A percentile compares a stretch with the other conserved stretches of the same genome.
These are phyloP conservation scores for Acronicta alni DNA, from an alignment of 2,888 invertebrate species.

Conservation along the genomic window DNA sequence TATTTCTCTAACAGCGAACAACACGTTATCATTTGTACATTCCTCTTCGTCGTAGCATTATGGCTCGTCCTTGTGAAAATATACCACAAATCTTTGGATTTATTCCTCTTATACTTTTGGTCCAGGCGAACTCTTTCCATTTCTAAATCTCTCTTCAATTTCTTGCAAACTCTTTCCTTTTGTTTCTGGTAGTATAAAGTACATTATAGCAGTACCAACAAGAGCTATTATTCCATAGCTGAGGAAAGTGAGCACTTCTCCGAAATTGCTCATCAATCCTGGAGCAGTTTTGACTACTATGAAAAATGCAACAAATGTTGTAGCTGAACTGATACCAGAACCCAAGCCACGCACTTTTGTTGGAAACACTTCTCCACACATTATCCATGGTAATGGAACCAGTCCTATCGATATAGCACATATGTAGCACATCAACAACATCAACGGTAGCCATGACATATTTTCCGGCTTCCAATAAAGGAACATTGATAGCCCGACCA, in stretches of 20 bases:
- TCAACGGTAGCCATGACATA: conserved; percentile 85
- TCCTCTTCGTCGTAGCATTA: conserved; percentile 8
- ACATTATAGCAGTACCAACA: conserved; percentile 89
- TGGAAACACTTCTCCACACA: conserved; percentile 93
- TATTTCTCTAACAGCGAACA: conserved; percentile 69
- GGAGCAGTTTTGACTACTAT: conserved; percentile 92
- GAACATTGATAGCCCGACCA: conserved; percentile 88
- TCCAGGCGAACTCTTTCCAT: conserved; percentile 63
- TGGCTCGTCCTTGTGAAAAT: conserved; percentile 47
- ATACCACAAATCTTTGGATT: conserved; percentile 1
- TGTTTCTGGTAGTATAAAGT: conserved; percentile 91
- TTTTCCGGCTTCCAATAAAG: conserved; percentile 77
- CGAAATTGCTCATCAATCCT: conserved; percentile 88
- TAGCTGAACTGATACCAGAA: conserved; percentile 91
- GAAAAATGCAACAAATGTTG: conserved; percentile 91
- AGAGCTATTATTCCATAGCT: conserved; percentile 90
- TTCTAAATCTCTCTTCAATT: conserved; percentile 90
- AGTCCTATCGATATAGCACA: conserved; percentile 90
- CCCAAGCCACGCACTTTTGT: conserved; percentile 90
- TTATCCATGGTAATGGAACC: conserved; percentile 92
- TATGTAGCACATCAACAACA: conserved; percentile 89
- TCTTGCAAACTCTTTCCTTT: conserved; percentile 91
- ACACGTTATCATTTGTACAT: conserved; percentile 55
- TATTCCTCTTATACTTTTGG: conserved; percentile 59
- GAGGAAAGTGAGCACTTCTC: conserved; percentile 90